Percentiles rank a stretch among this genome's conserved stretches.
Conservation (phyloP, 2,113 vertebrate genomes). For the Hylia prasina region DNA sequence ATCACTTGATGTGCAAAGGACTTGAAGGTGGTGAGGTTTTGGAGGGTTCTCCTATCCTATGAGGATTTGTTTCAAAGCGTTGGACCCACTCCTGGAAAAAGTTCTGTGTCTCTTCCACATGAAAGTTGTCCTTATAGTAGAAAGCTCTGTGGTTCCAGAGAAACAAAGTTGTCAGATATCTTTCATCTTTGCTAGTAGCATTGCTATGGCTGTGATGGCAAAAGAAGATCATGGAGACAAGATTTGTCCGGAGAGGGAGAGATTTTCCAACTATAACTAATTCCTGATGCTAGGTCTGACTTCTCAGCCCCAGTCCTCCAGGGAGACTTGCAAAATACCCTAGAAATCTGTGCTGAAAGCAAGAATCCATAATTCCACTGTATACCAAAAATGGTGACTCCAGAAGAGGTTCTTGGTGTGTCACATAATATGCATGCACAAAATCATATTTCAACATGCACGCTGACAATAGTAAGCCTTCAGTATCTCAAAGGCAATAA, state of each 20-base stretch:
- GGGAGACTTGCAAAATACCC: constrained; percentile 11
- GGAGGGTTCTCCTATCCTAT: neutral
- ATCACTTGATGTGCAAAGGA: neutral
- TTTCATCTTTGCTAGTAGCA: neutral
- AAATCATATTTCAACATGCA: neutral
- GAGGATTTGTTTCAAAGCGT: constrained; percentile 54
- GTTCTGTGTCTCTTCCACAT: constrained; percentile 32
- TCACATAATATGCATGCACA: neutral
- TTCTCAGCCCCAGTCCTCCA: neutral
- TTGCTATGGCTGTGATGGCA: constrained; percentile 46
- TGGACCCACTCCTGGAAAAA: constrained; percentile 32
- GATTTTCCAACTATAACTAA: constrained; percentile 34
- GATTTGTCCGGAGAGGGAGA: neutral
- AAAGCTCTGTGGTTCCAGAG: constrained; percentile 38
- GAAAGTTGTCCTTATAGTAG: constrained; percentile 39
- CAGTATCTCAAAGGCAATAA: neutral
- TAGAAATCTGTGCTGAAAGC: constrained; percentile 5
- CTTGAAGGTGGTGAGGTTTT: constrained; percentile 33
- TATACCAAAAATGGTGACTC: neutral
- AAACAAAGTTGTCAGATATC: constrained; percentile 50
- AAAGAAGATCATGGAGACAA: constrained; percentile 39
- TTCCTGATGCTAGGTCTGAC: constrained; percentile 25
- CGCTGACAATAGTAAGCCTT: neutral
- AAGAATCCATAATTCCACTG: neutral
- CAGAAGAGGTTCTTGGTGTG: neutral